Conservation (phyloP, 1,140 invertebrate genomes). For the Pygmarrhopalites habei region DNA sequence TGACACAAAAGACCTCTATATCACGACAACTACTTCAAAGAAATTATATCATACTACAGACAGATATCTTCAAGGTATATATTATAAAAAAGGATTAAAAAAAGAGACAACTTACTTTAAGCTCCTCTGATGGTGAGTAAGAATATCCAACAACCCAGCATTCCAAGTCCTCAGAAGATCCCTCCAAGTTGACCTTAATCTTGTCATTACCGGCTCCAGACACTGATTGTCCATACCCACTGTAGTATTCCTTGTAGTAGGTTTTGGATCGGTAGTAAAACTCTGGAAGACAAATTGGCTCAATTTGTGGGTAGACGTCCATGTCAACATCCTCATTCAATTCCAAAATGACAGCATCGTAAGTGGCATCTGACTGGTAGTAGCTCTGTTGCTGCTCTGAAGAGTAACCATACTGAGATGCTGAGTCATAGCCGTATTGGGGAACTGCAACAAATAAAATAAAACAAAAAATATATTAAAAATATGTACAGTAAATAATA, state of each 20-base stretch:
- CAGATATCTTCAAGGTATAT: too few species aligned
- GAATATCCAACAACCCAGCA: constrained; percentile 33
- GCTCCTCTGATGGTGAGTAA: constrained; percentile 30
- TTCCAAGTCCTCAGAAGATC: constrained; percentile 24
- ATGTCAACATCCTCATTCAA: constrained; percentile 31
- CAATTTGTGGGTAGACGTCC: constrained; percentile 33
- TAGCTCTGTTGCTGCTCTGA: neutral
- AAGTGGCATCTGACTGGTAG: constrained; percentile 13
- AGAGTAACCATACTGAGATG: constrained; percentile 1
- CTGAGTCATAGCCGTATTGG: constrained; percentile 3
- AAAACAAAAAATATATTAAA: neutral
- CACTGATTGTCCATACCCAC: constrained; percentile 8
- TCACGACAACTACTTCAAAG: neutral
- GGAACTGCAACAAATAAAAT: constrained; percentile 13
- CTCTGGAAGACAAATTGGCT: constrained; percentile 31
- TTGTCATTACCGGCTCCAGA: constrained; percentile 1
- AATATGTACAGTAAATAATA: neutral
- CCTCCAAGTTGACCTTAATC: constrained; percentile 18
- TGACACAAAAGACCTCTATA: too few species aligned
- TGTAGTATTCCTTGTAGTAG: constrained; percentile 29
- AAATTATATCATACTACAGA: neutral
- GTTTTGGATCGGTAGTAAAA: constrained; percentile 31
- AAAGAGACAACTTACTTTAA: constrained; percentile 20
- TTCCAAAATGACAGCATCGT: constrained; percentile 34
- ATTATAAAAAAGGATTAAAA: neutral